These are phyloP conservation scores for Myrmecophaga tridactyla DNA, from an alignment of 2,113 vertebrate genomes.

Conservation along the genomic window DNA sequence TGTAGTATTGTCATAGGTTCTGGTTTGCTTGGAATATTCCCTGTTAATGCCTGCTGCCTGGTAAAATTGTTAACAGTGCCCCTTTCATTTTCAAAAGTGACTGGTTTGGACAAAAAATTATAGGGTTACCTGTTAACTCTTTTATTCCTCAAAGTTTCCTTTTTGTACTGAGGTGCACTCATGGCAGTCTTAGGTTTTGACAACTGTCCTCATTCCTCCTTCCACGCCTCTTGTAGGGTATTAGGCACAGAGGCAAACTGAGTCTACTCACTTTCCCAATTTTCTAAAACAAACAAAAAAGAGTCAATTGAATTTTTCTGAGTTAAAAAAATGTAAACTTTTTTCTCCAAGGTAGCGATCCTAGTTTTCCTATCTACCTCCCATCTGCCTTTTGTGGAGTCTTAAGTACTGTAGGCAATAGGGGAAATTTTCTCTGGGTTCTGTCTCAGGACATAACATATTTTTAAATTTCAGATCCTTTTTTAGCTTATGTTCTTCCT, in stretches of 20 bases:
- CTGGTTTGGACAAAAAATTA: slow-evolving; percentile 18
- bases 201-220: background rate
- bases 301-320: background rate
- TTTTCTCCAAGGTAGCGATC: background rate
- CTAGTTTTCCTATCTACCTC: background rate
- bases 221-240: background rate
- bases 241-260: background rate
- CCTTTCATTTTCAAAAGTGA: background rate
- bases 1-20: background rate
- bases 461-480: background rate
- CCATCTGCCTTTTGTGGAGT: background rate
- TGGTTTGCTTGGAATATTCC: background rate
- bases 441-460: background rate
- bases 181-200: background rate
- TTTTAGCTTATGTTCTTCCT: background rate
- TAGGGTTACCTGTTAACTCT: background rate
- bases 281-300: background rate
- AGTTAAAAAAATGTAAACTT: background rate
- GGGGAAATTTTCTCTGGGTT: background rate
- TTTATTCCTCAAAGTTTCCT: background rate
- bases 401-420: background rate
- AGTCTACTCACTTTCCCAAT: background rate
- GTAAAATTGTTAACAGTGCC: slow-evolving; percentile 26
- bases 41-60: background rate
- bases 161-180: background rate